These are phyloP conservation scores for Astreopora myriophthalma DNA, from an alignment of 64 coral and sea anemone species.

Conservation along the genomic window DNA sequence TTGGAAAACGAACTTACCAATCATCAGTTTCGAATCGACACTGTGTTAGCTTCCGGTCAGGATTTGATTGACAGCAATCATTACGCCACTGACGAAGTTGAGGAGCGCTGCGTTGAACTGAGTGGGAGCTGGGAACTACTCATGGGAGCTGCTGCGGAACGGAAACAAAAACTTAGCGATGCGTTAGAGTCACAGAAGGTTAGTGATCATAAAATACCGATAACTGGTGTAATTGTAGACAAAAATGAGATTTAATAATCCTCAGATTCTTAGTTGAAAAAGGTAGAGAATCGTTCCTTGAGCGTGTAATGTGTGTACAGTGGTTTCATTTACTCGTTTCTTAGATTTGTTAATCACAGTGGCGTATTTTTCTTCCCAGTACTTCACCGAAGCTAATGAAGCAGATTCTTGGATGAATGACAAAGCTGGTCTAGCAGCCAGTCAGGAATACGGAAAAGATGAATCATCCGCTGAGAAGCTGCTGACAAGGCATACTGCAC, in stretches of 20 bases:
- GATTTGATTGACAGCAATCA: constrained; percentile 95
- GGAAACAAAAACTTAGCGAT: constrained; percentile 66
- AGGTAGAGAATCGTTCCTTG: too few species aligned
- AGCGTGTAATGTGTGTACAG: too few species aligned
- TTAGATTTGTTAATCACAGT: not conserved
- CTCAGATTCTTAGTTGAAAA: too few species aligned
- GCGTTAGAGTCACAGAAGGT: constrained; percentile 90
- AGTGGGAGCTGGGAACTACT: constrained; percentile 69
- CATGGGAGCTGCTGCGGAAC: constrained; percentile 51
- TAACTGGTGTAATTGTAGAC: not conserved
- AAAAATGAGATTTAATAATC: too few species aligned
- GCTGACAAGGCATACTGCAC: constrained; percentile 84
- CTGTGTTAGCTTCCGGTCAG: constrained; percentile 75
- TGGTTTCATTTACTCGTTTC: too few species aligned
- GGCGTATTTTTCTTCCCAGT: constrained; percentile 27
- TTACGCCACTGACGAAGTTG: constrained; percentile 75
- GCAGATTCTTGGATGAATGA: constrained; percentile 97
- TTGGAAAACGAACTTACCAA: constrained; percentile 90
- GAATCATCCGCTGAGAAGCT: constrained; percentile 79
- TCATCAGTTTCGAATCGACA: constrained; percentile 76
- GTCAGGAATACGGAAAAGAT: constrained; percentile 95
- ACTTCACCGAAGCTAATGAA: constrained; percentile 94
- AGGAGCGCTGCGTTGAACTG: constrained; percentile 81
- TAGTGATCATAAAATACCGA: not conserved
- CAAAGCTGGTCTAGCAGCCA: constrained; percentile 86